phyloP scores from a whole-genome alignment of 2,113 vertebrate species.

The Cheirogaleus medius region DNA sequence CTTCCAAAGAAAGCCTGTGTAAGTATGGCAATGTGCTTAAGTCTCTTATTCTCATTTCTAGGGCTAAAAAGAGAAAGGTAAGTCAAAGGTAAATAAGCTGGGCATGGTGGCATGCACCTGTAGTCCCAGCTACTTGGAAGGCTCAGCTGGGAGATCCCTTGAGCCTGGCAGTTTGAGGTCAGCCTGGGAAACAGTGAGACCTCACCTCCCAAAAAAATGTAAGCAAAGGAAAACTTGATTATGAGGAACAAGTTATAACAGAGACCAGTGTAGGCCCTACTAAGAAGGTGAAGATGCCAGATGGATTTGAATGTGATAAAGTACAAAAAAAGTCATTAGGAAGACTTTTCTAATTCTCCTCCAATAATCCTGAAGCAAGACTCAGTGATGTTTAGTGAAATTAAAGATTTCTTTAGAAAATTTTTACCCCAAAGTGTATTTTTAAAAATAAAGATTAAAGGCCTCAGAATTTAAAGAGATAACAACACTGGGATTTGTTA shows the following conservation, averaged over 20 bases:
- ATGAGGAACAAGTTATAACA: background rate
- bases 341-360: background rate
- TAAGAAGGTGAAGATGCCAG: background rate
- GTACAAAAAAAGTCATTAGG: background rate
- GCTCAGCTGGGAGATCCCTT: background rate
- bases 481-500: background rate
- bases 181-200: background rate
- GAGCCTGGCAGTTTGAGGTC: background rate
- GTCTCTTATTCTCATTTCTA: background rate
- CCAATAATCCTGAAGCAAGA: background rate
- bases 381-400: background rate
- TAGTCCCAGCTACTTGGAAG: background rate
- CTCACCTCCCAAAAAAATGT: background rate
- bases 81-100: background rate
- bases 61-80: background rate
- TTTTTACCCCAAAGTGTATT: background rate
- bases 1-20: background rate
- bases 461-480: background rate
- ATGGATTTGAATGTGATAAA: background rate
- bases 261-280: background rate
- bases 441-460: background rate
- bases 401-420: background rate
- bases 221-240: background rate
- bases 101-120: background rate
- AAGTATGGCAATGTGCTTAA: background rate